Evolutionary conservation across 1,140 invertebrate genomes (phyloP).

Genomic region (Trachelipus rathkii): DNA sequence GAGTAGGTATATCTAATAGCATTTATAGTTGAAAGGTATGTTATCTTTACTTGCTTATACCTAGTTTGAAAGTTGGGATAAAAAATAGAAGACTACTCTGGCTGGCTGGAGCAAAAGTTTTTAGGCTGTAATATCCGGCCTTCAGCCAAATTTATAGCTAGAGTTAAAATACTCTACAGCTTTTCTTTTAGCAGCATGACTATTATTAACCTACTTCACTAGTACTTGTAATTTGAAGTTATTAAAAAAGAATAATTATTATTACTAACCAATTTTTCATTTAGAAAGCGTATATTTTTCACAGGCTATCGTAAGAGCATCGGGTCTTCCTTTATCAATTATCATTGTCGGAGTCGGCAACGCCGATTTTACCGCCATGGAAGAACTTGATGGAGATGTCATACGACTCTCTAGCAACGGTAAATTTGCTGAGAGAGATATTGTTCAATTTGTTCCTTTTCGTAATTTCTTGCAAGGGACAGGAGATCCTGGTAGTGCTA

Average conservation of each 20-base stretch:
- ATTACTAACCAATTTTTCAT: not conserved
- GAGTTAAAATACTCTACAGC: no score
- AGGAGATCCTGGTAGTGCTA: slow-evolving; percentile 56
- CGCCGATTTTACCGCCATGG: slow-evolving; percentile 60
- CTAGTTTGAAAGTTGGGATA: no score
- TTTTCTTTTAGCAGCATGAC: no score
- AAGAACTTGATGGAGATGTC: slow-evolving; percentile 60
- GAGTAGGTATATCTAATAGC: no score
- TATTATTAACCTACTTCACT: no score
- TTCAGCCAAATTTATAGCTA: no score
- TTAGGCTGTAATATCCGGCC: no score
- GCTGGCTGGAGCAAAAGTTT: no score
- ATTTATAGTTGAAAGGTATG: no score
- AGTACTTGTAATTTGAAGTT: not conserved
- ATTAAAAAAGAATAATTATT: not conserved
- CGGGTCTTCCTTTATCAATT: slow-evolving; percentile 58
- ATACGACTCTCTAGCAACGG: slow-evolving; percentile 54
- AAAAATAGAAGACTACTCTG: no score
- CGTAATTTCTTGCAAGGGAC: slow-evolving; percentile 54
- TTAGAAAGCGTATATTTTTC: not conserved
- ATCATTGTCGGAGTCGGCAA: slow-evolving; percentile 62
- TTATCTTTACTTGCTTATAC: no score
- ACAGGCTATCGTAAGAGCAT: slow-evolving; percentile 56
- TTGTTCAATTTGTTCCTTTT: slow-evolving; percentile 61
- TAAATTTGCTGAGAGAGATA: slow-evolving; percentile 56